Conservation (phyloP, 2,888 invertebrate genomes). For the Tipula helvola region DNA sequence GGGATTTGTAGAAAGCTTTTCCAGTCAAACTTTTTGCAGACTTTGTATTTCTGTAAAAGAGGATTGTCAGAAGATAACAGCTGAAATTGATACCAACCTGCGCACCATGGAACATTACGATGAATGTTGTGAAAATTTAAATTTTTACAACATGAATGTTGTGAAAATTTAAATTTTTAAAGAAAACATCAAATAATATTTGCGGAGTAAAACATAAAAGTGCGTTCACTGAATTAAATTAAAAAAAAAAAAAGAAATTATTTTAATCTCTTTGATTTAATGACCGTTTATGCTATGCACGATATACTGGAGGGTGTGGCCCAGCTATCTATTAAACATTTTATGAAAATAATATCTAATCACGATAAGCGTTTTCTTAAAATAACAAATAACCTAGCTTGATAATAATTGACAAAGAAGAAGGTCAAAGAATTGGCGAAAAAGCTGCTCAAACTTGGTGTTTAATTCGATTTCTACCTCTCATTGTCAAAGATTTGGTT, state of each 20-base stretch:
- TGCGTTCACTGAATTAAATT: not conserved
- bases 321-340: no score
- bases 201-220: not conserved
- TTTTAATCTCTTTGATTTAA: not conserved
- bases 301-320: no score
- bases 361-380: no score
- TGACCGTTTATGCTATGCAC: no score
- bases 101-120: not conserved
- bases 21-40: not conserved
- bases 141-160: no score
- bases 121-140: not conserved
- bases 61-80: not conserved
- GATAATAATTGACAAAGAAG: not conserved
- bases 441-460: not conserved
- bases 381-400: not conserved
- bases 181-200: not conserved
- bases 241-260: no score
- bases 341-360: no score
- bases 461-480: no score
- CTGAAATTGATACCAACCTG: not conserved
- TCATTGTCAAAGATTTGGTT: not conserved
- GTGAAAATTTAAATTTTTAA: not conserved
- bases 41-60: not conserved
- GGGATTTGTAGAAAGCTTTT: not conserved
- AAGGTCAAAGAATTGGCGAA: not conserved